Evolutionary conservation across 2,888 invertebrate species (phyloP), one percentile per base, ranked within the genome.

Genomic region (Drosophila peninsularis): DNA sequence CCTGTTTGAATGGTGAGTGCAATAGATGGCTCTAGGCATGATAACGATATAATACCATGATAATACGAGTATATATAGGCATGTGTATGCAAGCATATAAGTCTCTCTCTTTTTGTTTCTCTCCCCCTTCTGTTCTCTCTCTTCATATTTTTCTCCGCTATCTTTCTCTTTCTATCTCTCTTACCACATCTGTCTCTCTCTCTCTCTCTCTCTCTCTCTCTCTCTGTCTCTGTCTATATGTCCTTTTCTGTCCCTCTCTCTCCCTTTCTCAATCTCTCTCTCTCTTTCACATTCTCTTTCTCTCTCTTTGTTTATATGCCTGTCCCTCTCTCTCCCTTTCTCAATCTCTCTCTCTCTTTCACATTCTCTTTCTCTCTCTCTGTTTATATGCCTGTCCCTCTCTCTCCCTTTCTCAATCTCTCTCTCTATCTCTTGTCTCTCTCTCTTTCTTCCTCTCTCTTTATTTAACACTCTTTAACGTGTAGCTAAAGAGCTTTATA

Each of bases 1-100:
- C 91, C 34, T 92, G 92, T 49, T 21, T 92, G 9, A 76, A 91
- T 73, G 92, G 92, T 91, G 67, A 60, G 66, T 62, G 24, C 3
- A 36, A 32, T 34, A 24, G 24, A 5, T 5, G 0, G 3, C 24
- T 24, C 4, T 24, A 24, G 4, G 5, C 24, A 24, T 24, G 24
- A 24, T 24, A 14, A 5, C 2, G 1, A 32, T 32, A 30, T 30
- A 30, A 30, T 30, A 30, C n/a, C n/a, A n/a, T n/a, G n/a, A n/a
- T n/a, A n/a, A n/a, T n/a, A 37, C n/a, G n/a, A 7, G 13, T 13
- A 37, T n/a, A 17, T 37, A 30, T 24, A n/a, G n/a, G 24, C 0
- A 24, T 30, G 7, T 30, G 27, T n/a, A n/a, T n/a, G n/a, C n/a
- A n/a, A 24, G 24, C 24, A 24, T 24, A 2, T 41, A n/a, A n/a